Evolutionary conservation across 2,113 vertebrate genomes (phyloP).

Genomic region (Oryzias javanicus): DNA sequence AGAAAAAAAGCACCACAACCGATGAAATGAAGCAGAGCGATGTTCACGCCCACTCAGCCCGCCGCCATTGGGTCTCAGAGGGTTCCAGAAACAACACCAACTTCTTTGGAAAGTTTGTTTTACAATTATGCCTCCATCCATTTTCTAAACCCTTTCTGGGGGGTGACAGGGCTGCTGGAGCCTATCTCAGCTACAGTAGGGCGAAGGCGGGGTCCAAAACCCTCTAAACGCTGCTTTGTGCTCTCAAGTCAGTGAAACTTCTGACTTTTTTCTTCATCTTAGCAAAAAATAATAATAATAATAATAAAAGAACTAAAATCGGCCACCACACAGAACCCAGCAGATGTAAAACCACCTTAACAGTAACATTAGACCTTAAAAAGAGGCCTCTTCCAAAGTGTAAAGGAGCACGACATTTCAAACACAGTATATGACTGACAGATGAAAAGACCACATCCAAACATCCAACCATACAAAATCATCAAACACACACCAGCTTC

Average conservation of each 20-base stretch:
- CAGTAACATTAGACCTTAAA: conserved; percentile 72
- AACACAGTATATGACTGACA: conserved; percentile 73
- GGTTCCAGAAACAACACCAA: conserved; percentile 68
- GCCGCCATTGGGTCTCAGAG: conserved; percentile 69
- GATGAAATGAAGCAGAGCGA: conserved; percentile 72
- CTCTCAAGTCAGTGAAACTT: conserved; percentile 58
- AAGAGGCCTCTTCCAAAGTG: conserved; percentile 74
- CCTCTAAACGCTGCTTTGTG: conserved; percentile 52
- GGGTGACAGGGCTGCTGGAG: too few relatives aligned
- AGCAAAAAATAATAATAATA: conserved; percentile 68
- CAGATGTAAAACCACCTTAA: conserved; percentile 84
- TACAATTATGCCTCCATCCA: conserved; percentile 24
- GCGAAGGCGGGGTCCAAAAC: conserved; percentile 5
- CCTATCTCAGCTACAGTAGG: too few relatives aligned
- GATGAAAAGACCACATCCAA: conserved; percentile 69
- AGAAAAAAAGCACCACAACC: conserved; percentile 66
- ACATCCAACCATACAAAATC: conserved; percentile 75
- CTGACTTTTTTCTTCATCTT: conserved; percentile 58
- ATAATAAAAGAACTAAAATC: conserved; percentile 66
- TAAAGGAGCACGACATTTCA: conserved; percentile 72
- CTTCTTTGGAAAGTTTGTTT: conserved; percentile 71
- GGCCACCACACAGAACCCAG: conserved; percentile 75
- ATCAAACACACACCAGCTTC: conserved; percentile 53
- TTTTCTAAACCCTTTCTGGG: too few relatives aligned
- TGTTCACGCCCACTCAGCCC: conserved; percentile 59